These are phyloP conservation scores for Trichonephila clavata DNA, from an alignment of 1,140 invertebrate species.

Conservation along the genomic window DNA sequence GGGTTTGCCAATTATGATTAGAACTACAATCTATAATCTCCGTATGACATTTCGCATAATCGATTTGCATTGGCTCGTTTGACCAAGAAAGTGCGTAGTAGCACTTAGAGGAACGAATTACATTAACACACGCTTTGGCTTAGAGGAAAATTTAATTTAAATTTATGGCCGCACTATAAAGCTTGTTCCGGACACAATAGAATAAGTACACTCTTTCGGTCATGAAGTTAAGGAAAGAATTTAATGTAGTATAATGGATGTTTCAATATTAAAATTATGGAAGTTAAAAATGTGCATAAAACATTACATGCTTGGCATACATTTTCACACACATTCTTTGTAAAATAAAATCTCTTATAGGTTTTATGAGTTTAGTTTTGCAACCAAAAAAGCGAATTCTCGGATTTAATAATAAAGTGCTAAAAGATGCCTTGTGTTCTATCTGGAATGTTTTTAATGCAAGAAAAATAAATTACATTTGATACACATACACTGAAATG, in stretches of 20 bases:
- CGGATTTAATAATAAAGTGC: no score
- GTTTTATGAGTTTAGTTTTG: no score
- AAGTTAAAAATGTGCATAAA: no score
- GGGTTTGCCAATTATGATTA: slow-evolving; percentile 73
- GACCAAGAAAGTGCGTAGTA: neutral
- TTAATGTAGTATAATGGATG: neutral
- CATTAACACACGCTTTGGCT: neutral
- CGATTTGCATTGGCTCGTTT: neutral
- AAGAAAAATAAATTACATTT: no score
- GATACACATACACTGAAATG: no score
- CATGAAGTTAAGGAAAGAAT: neutral
- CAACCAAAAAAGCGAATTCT: no score
- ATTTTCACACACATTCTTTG: no score
- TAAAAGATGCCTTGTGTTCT: no score
- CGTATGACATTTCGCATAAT: slow-evolving; percentile 28
- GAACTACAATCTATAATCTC: slow-evolving; percentile 60
- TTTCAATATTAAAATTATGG: no score
- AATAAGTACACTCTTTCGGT: neutral
- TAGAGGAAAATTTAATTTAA: slow-evolving; percentile 22
- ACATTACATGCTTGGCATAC: no score
- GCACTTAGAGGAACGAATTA: slow-evolving; percentile 3
- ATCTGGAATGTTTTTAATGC: no score
- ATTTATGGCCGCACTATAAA: neutral
- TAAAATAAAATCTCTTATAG: no score
- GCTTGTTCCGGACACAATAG: neutral